These are phyloP conservation scores for Sphaerodactylus townsendi DNA, from an alignment of 2,113 vertebrate species.

Conservation along the genomic window DNA sequence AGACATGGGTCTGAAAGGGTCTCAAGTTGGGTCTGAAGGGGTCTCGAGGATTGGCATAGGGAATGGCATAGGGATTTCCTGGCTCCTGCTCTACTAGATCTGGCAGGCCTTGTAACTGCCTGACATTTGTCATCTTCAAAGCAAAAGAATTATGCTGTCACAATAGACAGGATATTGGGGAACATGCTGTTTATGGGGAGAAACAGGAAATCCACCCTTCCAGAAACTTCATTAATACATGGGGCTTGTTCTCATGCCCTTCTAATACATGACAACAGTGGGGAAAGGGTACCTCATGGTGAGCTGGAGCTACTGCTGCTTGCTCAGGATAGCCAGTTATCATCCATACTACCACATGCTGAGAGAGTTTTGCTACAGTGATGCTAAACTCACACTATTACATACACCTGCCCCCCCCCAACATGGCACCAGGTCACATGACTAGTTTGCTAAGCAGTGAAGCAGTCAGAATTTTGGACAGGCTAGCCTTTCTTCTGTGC, in stretches of 20 bases:
- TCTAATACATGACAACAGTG: background rate
- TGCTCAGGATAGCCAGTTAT: background rate
- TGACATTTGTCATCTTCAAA: background rate
- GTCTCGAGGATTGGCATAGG: background rate
- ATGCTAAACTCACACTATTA: background rate
- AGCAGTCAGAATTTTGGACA: background rate
- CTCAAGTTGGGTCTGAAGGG: background rate
- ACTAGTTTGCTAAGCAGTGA: background rate
- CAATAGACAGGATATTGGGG: background rate
- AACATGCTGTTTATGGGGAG: background rate
- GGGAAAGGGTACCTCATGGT: background rate
- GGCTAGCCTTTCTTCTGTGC: background rate
- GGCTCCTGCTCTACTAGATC: background rate
- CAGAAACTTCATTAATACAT: background rate
- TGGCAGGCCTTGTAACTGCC: background rate
- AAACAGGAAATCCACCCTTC: background rate
- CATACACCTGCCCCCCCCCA: background rate
- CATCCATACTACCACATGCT: background rate
- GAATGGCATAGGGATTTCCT: background rate
- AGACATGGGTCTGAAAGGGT: too few relatives aligned
- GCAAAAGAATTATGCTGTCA: background rate
- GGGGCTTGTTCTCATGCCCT: background rate
- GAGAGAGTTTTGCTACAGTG: background rate
- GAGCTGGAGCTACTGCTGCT: background rate
- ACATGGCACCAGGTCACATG: background rate